Base-by-base conservation (phyloP, 2,888 invertebrate genomes). In the Cartodere bifasciata region DNA sequence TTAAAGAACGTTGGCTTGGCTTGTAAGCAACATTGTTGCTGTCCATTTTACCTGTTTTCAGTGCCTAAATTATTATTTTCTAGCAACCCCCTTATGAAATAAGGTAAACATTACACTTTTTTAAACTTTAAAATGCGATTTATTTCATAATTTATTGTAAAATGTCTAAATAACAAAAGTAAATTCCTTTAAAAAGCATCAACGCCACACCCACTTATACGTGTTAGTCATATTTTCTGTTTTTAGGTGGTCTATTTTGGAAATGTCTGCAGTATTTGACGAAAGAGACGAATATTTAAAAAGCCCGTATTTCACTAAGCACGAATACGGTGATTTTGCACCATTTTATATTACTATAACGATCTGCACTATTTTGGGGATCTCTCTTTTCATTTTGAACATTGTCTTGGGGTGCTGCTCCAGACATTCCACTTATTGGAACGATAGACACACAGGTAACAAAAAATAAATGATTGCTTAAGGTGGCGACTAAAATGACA, bases 311-410 rank as follows among this genome's bases (percentile, higher is more conserved):
- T 73, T 68, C 42, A 63, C 61, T 39, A 64, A 66, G 39, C 66
- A 63, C 46, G 62, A 64, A 38, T 70, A 66, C 58, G 79, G 83
- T 36, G 79, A 87, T 59, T 88, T 79, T 53, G 77, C 81, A n/a
- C 72, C 79, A 24, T 88, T 90, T 63, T 88, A 88, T 65, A 73
- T 83, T 44, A 71, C 76, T 11, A 77, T 88, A 40, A 74, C 79
- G 14, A 71, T 88, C 54, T 80, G 83, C 57, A 71, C 84, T 4
- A 64, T 85, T 21, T 56, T 88, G 43, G 70, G 75, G 31, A 67
- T 74, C 6, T 63, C 73, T 13, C 60, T 90, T 36, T 67, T 87
- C 38, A 65, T 83, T 39, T 53, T 88, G 36, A 88, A 88, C 58
- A 63, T 86, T 16, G 67, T 78, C 17, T 72, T 84, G 52, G 84